Evolutionary conservation across 2,888 invertebrate genomes (phyloP).

Genomic region (Drosophila anceps): DNA sequence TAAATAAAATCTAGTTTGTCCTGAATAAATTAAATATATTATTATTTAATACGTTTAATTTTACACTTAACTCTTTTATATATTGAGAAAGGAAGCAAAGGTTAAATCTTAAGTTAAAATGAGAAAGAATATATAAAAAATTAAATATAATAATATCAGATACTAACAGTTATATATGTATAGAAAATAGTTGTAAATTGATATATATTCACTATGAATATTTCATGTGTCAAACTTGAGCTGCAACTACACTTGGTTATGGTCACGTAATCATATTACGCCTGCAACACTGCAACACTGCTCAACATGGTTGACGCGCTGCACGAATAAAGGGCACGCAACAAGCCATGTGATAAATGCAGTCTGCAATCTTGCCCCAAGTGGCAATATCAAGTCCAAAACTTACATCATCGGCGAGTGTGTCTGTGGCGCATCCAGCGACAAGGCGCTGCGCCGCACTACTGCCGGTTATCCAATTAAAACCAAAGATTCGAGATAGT

Average conservation of each 20-base stretch:
- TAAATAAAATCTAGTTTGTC: too few relatives aligned
- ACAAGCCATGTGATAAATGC: constrained; percentile 36
- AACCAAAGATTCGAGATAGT: constrained; percentile 77
- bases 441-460: constrained; percentile 15
- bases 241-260: background rate
- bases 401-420: constrained; percentile 64
- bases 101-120: too few relatives aligned
- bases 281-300: constrained; percentile 1
- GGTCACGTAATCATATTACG: constrained; percentile 26
- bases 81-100: too few relatives aligned
- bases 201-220: background rate
- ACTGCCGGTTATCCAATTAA: constrained; percentile 80
- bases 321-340: constrained; percentile 46
- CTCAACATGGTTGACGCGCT: constrained; percentile 12
- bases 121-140: too few relatives aligned
- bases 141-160: too few relatives aligned
- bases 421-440: constrained; percentile 35
- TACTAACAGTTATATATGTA: too few relatives aligned
- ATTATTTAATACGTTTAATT: too few relatives aligned
- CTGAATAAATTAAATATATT: too few relatives aligned
- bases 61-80: too few relatives aligned
- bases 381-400: constrained; percentile 79
- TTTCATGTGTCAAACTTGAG: background rate
- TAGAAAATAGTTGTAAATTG: too few relatives aligned
- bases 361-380: constrained; percentile 46